A percentile compares a stretch with the other conserved stretches of the same genome.
These are phyloP conservation scores for Galerucella pusilla DNA, from an alignment of 2,888 invertebrate species.

Conservation along the genomic window DNA sequence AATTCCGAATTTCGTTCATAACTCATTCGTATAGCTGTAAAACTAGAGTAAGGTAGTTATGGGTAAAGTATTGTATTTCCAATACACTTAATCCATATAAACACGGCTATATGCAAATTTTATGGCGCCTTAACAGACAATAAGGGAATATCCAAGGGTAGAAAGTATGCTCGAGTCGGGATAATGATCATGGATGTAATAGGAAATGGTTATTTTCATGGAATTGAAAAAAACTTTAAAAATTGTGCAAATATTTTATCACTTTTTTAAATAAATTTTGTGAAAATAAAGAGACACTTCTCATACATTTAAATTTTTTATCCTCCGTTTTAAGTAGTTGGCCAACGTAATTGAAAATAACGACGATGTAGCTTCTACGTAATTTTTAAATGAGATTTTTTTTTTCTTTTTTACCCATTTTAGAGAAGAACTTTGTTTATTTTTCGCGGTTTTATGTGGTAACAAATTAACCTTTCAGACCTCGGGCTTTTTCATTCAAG, in stretches of 20 bases:
- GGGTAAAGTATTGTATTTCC: neutral
- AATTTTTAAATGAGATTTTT: too few species aligned
- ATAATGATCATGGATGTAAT: neutral
- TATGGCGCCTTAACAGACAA: conserved; percentile 7
- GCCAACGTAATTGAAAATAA: too few species aligned
- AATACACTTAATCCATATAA: conserved; percentile 18
- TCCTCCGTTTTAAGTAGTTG: too few species aligned
- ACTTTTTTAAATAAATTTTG: neutral
- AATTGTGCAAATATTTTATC: neutral
- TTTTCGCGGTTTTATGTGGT: neutral
- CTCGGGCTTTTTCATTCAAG: neutral
- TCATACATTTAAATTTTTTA: too few species aligned
- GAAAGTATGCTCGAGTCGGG: neutral
- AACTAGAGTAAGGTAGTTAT: neutral
- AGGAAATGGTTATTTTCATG: neutral
- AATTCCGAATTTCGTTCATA: neutral
- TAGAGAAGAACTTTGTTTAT: neutral
- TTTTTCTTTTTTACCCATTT: too few species aligned
- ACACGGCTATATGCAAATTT: conserved; percentile 15
- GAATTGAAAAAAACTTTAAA: neutral
- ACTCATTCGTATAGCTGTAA: neutral
- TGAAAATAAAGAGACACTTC: neutral
- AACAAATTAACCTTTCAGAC: neutral
- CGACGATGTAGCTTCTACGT: too few species aligned
- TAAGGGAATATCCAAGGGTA: neutral